Conservation (phyloP, 2,888 invertebrate genomes). For the Vanessa cardui region DNA sequence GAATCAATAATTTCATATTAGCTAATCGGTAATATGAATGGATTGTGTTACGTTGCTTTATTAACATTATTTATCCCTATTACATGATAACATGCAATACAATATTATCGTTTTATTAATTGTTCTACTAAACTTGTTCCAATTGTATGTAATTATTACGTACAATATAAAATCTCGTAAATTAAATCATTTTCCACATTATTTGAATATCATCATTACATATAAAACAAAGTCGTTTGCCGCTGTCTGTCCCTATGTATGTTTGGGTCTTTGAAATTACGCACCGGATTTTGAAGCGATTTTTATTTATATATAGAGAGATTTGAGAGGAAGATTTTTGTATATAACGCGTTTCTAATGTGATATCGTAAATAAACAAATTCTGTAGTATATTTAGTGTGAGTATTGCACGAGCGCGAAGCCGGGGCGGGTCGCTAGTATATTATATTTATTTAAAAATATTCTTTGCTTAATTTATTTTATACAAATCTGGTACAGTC, state of each 20-base stretch:
- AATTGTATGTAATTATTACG: not conserved
- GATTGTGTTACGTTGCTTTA: constrained; percentile 1
- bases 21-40: not conserved
- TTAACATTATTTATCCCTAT: not conserved
- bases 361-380: no score
- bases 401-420: no score
- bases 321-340: no score
- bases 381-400: no score
- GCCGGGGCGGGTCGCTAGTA: no score
- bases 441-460: no score
- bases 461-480: not conserved
- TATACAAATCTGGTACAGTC: constrained; percentile 5
- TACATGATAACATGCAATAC: not conserved
- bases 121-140: not conserved
- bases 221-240: no score
- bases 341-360: no score
- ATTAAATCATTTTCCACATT: not conserved
- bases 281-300: no score
- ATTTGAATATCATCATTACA: not conserved
- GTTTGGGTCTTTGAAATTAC: no score
- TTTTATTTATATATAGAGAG: no score
- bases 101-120: not conserved
- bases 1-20: not conserved
- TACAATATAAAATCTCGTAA: not conserved
- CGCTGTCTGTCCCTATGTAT: no score